These are phyloP conservation scores for Yoshiicerus persimilis DNA, from an alignment of 1,140 invertebrate genomes.

Conservation along the genomic window DNA sequence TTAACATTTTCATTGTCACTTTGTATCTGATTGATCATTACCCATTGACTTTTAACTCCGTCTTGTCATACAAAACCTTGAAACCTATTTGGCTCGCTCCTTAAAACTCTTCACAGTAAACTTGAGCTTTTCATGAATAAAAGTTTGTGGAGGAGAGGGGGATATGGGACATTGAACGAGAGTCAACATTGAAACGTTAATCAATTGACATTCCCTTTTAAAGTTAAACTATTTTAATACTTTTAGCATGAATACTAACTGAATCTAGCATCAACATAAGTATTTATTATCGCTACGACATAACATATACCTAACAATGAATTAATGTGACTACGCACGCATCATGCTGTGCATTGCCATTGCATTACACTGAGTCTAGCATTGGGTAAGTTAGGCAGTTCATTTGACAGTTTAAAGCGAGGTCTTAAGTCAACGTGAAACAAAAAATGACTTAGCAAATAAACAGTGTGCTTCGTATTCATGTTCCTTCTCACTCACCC, in stretches of 20 bases:
- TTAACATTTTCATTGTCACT: not conserved
- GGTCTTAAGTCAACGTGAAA: not conserved
- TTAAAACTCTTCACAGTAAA: not conserved
- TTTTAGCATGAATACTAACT: too few relatives aligned
- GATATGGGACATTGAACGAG: not conserved
- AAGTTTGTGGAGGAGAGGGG: not conserved
- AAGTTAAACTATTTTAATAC: not conserved
- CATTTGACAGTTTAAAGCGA: not conserved
- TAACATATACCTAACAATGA: too few relatives aligned
- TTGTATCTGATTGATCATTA: not conserved
- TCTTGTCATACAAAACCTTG: not conserved
- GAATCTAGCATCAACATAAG: not conserved
- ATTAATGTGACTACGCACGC: not conserved
- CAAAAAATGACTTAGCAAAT: not conserved
- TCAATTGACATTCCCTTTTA: not conserved
- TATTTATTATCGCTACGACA: too few relatives aligned
- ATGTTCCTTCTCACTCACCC: not conserved
- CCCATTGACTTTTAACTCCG: not conserved
- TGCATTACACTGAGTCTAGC: too few relatives aligned
- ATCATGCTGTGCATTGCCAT: not conserved
- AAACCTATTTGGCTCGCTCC: not conserved
- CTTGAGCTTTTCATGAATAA: not conserved
- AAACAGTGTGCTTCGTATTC: not conserved
- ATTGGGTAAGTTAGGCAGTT: not conserved
- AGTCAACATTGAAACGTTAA: not conserved